Conservation (phyloP, 2,113 vertebrate species). For the Eudorcas thomsonii region DNA sequence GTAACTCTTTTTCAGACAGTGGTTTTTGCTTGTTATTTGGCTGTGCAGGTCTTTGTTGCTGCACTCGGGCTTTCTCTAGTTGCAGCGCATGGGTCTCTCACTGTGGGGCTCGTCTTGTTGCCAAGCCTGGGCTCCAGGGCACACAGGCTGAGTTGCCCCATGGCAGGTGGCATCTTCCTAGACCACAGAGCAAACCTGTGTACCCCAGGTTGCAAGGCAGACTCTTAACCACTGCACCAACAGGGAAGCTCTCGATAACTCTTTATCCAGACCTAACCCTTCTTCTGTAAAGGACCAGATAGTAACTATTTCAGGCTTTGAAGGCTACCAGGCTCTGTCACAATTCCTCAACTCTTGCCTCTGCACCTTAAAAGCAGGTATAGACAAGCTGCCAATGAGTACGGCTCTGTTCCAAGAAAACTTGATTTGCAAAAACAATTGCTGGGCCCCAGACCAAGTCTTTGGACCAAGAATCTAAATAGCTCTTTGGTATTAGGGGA, state of each 20-base stretch:
- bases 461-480: not conserved
- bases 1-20: not conserved
- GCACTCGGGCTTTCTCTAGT: not conserved
- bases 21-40: not conserved
- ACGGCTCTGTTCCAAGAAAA: not conserved
- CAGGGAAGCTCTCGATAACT: not conserved
- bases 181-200: not conserved
- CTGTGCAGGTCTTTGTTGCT: not conserved
- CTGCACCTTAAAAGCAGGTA: not conserved
- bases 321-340: not conserved
- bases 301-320: not conserved
- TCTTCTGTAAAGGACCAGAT: not conserved
- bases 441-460: not conserved
- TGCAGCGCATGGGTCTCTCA: accelerated
- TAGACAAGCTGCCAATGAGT: not conserved
- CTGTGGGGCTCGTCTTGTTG: not conserved
- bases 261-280: not conserved
- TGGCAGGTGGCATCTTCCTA: not conserved
- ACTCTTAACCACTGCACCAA: not conserved
- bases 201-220: not conserved
- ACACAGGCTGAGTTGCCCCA: not conserved
- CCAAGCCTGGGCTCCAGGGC: not conserved
- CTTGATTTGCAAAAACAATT: not conserved
- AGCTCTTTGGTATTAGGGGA: not conserved
- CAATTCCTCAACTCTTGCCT: not conserved